Evolutionary conservation across 2,888 invertebrate genomes (phyloP), one percentile per base, ranked within the genome.

Genomic region (Coelopa pilipes): DNA sequence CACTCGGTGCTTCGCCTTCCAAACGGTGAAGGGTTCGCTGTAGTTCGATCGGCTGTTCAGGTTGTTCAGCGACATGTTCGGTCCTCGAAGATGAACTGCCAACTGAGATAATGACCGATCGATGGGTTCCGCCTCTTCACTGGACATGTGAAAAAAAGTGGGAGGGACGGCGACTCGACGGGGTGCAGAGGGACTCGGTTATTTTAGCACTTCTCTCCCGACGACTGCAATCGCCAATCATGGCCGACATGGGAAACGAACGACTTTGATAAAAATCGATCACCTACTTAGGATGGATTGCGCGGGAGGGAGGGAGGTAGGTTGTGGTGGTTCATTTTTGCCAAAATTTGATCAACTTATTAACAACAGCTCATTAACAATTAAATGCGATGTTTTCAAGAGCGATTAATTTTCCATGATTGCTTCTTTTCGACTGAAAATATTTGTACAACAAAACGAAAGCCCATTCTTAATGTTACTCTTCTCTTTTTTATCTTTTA

Each of bases 1-100:
- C 59, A 85, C 85, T 47, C 84, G 84, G 60, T 83, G 83, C 72
- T 84, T 85, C 50, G 80, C 76, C 75, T 82, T 84, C 83, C 82
- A 82, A 72, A 82, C 67, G 46, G 74, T 79, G 59, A 80, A 79
- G 17, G 84, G 84, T 50, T 80, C 80, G 79, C 80, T 73, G 47
- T 24, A 65, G 53, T 57, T 63, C 47, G 70, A 53, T 55, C 57
- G 63, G 47, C 59, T 74, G 72, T 80, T 79, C 50, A 85, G 72
- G 77, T 81, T 81, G 67, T 80, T 82, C 17, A 84, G 73, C 68
- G 84, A 84, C 84, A 84, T 84, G 72, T 74, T 80, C 24, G 74
- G 72, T 70, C 46, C 47, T 67, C 67, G 49, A 50, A 57, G 68
- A 55, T 53, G 50, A 69, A 70, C 53, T 49, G 19, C 12, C 50